Evolutionary conservation across 2,113 vertebrate genomes (phyloP), one percentile per base, ranked within the genome.

Genomic region (Pica pica): DNA sequence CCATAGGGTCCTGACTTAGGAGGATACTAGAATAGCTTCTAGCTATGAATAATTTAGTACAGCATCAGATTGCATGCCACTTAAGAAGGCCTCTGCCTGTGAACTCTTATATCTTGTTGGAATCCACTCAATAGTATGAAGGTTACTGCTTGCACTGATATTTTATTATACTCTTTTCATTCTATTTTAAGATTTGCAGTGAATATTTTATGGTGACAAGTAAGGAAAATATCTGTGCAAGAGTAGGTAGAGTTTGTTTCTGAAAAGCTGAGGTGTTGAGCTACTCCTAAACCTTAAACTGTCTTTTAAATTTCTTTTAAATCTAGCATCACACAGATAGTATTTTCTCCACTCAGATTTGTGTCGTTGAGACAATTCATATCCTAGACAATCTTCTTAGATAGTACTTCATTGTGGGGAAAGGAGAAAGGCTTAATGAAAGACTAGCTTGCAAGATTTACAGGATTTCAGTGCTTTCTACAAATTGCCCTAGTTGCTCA

Each of bases 31-130:
- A 95, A 94, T 93, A 95, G 81, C 93, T 83, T 70, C 78, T 90
- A 83, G 70, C 76, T 77, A 86, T 98, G 95, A 97, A 97, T 98
- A 96, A 97, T 97, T 97, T 91, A 97, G 71, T 71, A 6, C 31
- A 76, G 94, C 87, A 70, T 95, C 93, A 64, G 64, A 79, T 96
- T 94, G 64, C 83, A 0, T 81, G 75, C 59, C 65, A 91, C 65
- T 94, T 92, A 84, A 67, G 87, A 94, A 85, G 74, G 77, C 16
- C 18, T 74, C 59, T 94, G 60, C 61, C 75, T 93, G 30, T 65
- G 91, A 82, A 56, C 83, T 89, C 22, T 75, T 87, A 0, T 63
- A 31, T 87, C 86, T 76, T 55, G 52, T 30, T 92, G 60, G 89
- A 97, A 93, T 59, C 52, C 42, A 42, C 60, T 91, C 86, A 23